Evolutionary conservation across 2,888 invertebrate genomes (phyloP).

Genomic region (Bruchidius siliquastri): DNA sequence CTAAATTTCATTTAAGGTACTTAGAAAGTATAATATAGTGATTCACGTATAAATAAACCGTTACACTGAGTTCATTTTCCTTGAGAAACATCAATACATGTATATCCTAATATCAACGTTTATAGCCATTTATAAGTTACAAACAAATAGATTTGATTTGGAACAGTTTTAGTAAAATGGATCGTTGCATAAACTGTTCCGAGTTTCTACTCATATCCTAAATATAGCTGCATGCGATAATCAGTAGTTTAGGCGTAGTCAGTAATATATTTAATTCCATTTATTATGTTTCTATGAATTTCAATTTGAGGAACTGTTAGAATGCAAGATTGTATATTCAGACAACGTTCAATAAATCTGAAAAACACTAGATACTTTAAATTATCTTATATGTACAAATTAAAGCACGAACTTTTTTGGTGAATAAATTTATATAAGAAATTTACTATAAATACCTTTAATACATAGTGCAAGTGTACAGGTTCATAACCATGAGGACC

Average conservation of each 20-base stretch:
- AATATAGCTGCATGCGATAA: neutral
- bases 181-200: neutral
- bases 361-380: no score
- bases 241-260: no score
- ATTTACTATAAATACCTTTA: no score
- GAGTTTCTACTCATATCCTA: neutral
- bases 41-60: neutral
- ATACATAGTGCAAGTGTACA: no score
- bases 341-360: no score
- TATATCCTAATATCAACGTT: neutral
- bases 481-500: no score
- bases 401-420: no score
- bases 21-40: neutral
- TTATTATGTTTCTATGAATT: neutral
- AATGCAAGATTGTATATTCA: no score
- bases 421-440: no score
- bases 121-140: neutral
- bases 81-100: neutral
- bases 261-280: neutral
- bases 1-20: neutral
- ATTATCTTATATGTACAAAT: no score
- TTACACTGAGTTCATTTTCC: neutral
- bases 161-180: neutral
- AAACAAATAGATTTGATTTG: neutral
- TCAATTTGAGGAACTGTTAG: neutral